These are phyloP conservation scores for Anthrax anthrax DNA, from an alignment of 2,888 invertebrate species.

Conservation along the genomic window DNA sequence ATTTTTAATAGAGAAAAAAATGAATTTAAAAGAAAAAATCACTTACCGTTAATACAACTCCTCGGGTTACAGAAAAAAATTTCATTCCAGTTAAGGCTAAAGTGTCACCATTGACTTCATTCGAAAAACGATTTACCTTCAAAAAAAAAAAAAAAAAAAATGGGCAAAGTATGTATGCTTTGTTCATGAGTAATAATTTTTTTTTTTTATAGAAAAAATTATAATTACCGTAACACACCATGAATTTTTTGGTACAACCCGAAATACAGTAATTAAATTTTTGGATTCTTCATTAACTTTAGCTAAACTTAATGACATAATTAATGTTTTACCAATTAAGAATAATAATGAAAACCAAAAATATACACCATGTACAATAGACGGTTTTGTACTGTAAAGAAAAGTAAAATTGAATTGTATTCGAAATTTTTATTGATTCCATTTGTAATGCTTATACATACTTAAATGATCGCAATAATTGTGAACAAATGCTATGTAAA, in stretches of 20 bases:
- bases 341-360: slow-evolving; percentile 41
- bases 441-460: no score
- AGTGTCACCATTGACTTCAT: slow-evolving; percentile 24
- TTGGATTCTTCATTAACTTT: slow-evolving; percentile 41
- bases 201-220: not conserved
- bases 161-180: no score
- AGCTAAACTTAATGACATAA: slow-evolving; percentile 42
- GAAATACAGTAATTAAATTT: slow-evolving; percentile 29
- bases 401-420: no score
- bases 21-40: not conserved
- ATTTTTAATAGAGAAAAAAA: not conserved
- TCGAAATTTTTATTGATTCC: no score
- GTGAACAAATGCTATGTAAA: no score
- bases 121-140: slow-evolving; percentile 25
- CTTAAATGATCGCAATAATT: no score
- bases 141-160: no score
- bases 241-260: slow-evolving; percentile 34
- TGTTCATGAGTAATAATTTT: not conserved
- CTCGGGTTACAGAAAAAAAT: slow-evolving; percentile 27
- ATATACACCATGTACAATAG: no score
- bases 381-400: no score
- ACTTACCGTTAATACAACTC: slow-evolving; percentile 25
- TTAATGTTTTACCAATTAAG: slow-evolving; percentile 38
- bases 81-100: slow-evolving; percentile 27
- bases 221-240: slow-evolving; percentile 29